Conservation (phyloP, 2,113 vertebrate genomes). For the Sarotherodon lohbergeri region DNA sequence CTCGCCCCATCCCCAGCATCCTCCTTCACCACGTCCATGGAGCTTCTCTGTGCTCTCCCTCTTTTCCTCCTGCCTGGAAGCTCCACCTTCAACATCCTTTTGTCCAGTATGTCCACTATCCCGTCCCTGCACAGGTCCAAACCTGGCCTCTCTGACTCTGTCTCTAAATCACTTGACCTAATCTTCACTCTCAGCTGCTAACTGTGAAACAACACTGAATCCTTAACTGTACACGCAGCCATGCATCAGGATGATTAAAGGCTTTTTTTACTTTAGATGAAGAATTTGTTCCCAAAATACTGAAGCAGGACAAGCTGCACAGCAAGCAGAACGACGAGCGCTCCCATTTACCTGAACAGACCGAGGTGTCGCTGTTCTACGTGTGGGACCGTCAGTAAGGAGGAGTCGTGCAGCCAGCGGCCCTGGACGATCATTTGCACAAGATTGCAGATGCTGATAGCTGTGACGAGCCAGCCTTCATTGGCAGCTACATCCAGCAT, state of each 20-base stretch:
- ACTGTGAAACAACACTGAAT: neutral
- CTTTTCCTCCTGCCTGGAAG: neutral
- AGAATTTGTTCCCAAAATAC: neutral
- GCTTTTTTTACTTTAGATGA: neutral
- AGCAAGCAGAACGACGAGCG: neutral
- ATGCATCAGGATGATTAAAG: neutral
- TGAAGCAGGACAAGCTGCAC: neutral
- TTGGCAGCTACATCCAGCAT: conserved; percentile 93
- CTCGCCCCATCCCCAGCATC: neutral
- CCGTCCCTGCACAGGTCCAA: neutral
- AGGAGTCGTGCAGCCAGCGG: conserved; percentile 88
- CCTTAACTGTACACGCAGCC: neutral
- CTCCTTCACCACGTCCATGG: neutral
- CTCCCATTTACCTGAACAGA: conserved; percentile 80
- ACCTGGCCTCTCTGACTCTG: neutral
- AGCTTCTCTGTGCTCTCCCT: neutral
- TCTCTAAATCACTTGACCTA: neutral
- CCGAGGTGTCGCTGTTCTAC: conserved; percentile 84
- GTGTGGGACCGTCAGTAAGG: conserved; percentile 86
- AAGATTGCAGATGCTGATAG: conserved; percentile 84
- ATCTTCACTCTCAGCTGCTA: neutral
- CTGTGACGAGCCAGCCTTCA: conserved; percentile 90
- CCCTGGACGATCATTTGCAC: conserved; percentile 96
- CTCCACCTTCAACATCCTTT: neutral
- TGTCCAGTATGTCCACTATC: neutral